Conservation (phyloP, 2,113 vertebrate species). For the Centropus unirufus region DNA sequence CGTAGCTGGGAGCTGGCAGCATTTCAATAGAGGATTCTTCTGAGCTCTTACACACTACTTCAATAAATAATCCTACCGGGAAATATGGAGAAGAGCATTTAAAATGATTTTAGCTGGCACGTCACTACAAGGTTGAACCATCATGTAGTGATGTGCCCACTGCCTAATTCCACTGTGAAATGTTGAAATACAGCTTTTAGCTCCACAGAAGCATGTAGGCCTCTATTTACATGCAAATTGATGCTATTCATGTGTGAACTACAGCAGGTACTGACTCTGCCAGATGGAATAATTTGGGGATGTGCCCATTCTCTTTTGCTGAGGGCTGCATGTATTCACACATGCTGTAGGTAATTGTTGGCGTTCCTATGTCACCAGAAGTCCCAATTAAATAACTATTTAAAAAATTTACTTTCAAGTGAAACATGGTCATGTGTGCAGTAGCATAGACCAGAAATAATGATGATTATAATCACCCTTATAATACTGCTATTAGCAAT, state of each 20-base stretch:
- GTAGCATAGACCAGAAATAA: not conserved
- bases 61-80: conserved; percentile 73
- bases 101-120: conserved; percentile 77
- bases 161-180: conserved; percentile 81
- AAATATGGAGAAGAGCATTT: conserved; percentile 77
- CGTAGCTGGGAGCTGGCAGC: conserved; percentile 69
- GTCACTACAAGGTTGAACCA: conserved; percentile 69
- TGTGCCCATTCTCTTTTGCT: conserved; percentile 73
- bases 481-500: not conserved
- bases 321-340: conserved; percentile 68
- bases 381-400: conserved; percentile 70
- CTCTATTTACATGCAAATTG: conserved; percentile 85
- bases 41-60: conserved; percentile 68
- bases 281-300: conserved; percentile 82
- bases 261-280: conserved; percentile 78
- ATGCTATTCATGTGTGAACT: conserved; percentile 82
- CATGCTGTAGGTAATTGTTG: conserved; percentile 45
- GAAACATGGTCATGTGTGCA: not conserved
- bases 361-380: conserved; percentile 55
- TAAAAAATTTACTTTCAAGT: conserved; percentile 55
- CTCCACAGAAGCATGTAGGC: conserved; percentile 78
- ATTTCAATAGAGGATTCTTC: conserved; percentile 74
- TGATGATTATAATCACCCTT: not conserved
- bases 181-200: conserved; percentile 80
- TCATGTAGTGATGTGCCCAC: conserved; percentile 73